Evolutionary conservation across 2,888 invertebrate genomes (phyloP), one percentile per base, ranked within the genome.

Genomic region (Metalampra italica): DNA sequence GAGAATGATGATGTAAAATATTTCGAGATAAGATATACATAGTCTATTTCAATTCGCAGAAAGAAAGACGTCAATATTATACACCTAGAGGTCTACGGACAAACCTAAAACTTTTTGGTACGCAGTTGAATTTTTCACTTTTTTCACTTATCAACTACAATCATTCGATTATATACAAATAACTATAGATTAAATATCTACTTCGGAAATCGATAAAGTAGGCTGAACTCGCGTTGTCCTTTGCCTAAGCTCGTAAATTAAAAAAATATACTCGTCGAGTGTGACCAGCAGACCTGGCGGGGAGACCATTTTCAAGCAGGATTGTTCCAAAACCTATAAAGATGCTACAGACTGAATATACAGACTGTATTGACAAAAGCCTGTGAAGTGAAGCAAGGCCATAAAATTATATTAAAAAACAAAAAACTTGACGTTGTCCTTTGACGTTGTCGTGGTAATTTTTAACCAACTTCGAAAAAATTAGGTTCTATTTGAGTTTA

Each of bases 81-180:
- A 49, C 52, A 47, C 54, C 62, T 62, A 55, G n/a, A n/a, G 54
- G 47, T 22, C 63, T 69, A 68, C 53, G 46, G 49, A 63, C 62
- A 61, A 63, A 59, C 55, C 55, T 64, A 66, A 66, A 43, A 42
- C 34, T 61, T 64, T 66, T 66, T 64, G 60, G 57, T 63, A 59
- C 49, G 46, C 51, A 46, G 51, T 42, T 53, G 48, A 52, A 53
- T 45, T 43, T 7, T 51, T 47, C 45, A 40, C 49, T 50, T 43
- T 52, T 48, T 36, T n/a, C n/a, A 40, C 48, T 51, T 42, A 50
- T 51, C 52, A 43, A 44, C 44, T 47, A 51, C 42, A 48, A 52
- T 51, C 48, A 51, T 53, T 56, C 54, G 47, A 57, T 53, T 54
- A 50, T 47, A 52, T 52, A 52, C 49, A 52, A 48, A 52, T 46